Base-by-base conservation (phyloP, 2,797 vertebrate genomes). In the Chaetodon trifasciatus region DNA sequence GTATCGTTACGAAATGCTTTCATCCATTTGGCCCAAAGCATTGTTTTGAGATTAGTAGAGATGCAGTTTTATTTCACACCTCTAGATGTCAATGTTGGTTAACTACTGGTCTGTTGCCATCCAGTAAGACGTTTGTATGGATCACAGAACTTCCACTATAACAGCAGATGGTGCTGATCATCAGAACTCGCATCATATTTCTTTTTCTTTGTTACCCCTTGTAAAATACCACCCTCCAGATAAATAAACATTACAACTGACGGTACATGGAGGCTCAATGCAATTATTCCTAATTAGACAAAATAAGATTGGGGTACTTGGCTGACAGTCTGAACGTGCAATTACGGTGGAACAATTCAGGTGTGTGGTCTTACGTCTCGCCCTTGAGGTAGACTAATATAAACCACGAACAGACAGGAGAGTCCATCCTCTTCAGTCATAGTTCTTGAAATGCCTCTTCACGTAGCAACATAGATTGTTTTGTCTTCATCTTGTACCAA, bases 61-160 rank as follows among this genome's bases (percentile, higher is more conserved):
- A 5, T 75, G 76, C 47, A 68, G 68, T 90, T 78, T 69, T n/a
- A 56, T 2, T 4, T 56, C 1, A 17, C 40, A 65, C 92, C 95
- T 93, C 74, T 90, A 88, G 91, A 83, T 93, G 95, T 91, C 93
- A 92, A 90, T 95, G 89, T 92, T 94, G 89, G 62, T 72, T 77
- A 90, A 92, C 50, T 75, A 3, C 78, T 80, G 70, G 17, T 53
- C 35, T 55, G 39, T 5, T 55, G 56, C 39, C 44, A 32, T 62
- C 50, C 66, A 19, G 32, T 4, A 12, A 32, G 11, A 7, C 40
- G 47, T 90, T 88, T 69, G 77, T 77, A 89, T 88, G 80, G 83
- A 72, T 88, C 84, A 64, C 77, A 42, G 75, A 86, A 79, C 70
- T 71, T 85, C 74, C 61, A 58, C 74, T 68, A 64, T 19, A 76